phyloP scores from a whole-genome alignment of 2,797 vertebrate species.

The Gymnothorax javanicus region DNA sequence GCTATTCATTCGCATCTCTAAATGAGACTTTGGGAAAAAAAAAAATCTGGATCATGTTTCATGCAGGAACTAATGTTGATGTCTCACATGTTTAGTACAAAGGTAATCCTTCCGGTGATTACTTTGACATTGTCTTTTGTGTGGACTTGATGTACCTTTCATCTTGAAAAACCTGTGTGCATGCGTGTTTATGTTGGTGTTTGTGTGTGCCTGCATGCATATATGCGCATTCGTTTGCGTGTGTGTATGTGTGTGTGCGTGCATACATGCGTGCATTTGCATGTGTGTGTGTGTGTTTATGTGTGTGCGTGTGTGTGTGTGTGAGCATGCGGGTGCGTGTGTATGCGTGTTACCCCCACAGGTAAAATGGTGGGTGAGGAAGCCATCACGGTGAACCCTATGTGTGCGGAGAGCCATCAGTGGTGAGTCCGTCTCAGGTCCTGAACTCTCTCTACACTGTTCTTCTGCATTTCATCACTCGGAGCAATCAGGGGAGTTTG shows the following conservation, averaged over 20 bases:
- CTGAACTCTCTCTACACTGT: neutral
- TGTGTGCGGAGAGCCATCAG: conserved; percentile 87
- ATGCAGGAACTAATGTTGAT: no score
- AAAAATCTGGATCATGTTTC: no score
- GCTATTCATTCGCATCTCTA: neutral
- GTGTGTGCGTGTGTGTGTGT: neutral
- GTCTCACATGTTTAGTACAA: neutral
- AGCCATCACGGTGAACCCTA: conserved; percentile 80
- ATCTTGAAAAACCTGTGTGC: neutral
- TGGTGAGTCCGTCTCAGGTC: conserved; percentile 79
- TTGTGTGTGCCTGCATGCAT: no score
- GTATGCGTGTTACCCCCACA: conserved; percentile 58
- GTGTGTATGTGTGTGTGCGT: conserved; percentile 4
- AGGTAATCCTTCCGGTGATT: neutral
- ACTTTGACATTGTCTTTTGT: neutral
- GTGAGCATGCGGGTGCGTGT: neutral
- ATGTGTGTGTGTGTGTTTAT: conserved; percentile 24
- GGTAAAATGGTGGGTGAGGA: conserved; percentile 84
- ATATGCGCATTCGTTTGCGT: no score
- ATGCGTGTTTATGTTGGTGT: neutral
- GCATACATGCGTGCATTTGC: conserved; percentile 8
- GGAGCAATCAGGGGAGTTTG: neutral
- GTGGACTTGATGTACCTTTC: neutral
- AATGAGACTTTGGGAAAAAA: neutral
- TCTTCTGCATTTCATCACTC: neutral